Percentiles rank a stretch among this genome's conserved stretches.
Conservation (phyloP, 2,113 vertebrate genomes). For the Ranitomeya variabilis region DNA sequence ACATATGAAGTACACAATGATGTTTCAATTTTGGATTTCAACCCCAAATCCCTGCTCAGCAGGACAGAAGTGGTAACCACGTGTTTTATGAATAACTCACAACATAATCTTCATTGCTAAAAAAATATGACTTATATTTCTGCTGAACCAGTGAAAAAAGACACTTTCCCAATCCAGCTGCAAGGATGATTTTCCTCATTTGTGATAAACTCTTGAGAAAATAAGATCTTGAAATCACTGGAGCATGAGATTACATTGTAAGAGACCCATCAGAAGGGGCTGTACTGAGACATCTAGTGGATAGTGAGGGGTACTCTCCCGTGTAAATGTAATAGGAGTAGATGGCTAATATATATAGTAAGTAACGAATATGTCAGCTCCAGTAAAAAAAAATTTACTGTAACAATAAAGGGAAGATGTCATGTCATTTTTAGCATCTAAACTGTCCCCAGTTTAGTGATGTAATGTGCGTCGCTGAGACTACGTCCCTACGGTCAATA, state of each 20-base stretch:
- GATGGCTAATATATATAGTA: no score
- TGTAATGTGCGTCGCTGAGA: no score
- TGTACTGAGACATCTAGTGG: constrained; percentile 19
- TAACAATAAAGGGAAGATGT: no score
- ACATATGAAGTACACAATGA: background rate
- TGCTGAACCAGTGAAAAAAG: constrained; percentile 12
- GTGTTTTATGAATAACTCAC: background rate
- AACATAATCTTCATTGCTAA: background rate
- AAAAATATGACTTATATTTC: background rate
- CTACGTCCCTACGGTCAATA: no score
- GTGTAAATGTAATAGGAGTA: no score
- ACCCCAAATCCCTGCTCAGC: background rate
- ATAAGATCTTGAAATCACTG: background rate
- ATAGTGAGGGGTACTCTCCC: background rate
- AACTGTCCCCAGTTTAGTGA: no score
- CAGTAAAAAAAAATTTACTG: no score
- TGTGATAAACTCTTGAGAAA: constrained; percentile 12
- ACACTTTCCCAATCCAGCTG: background rate
- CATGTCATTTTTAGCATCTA: no score
- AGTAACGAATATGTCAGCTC: no score
- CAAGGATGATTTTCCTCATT: background rate
- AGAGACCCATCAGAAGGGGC: background rate
- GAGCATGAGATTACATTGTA: background rate
- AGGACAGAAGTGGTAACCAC: background rate
- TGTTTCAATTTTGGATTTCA: background rate